A percentile compares a stretch with the other conserved stretches of the same genome.
These are phyloP conservation scores for Leucoraja ocellata DNA, from an alignment of 2,797 vertebrate genomes.

Conservation along the genomic window DNA sequence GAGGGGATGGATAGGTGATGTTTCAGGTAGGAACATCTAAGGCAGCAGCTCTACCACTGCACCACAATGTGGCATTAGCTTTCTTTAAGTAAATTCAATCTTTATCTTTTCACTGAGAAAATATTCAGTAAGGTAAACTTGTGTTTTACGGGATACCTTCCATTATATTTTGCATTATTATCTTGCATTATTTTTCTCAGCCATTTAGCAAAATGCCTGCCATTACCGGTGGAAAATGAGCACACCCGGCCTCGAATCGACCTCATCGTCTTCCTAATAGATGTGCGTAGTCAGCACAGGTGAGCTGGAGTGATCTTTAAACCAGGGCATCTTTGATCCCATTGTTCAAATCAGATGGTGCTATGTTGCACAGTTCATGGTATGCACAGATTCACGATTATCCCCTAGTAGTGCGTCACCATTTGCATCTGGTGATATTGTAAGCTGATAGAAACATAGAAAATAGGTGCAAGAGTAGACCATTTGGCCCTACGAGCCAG, in stretches of 20 bases:
- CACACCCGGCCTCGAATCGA: slow-evolving; percentile 76
- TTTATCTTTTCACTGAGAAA: background rate
- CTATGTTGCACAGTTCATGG: background rate
- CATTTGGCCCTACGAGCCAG: no score
- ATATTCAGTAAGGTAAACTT: background rate
- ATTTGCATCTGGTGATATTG: background rate
- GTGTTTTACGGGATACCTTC: no score
- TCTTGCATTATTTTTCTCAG: slow-evolving; percentile 53
- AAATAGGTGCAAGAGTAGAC: no score
- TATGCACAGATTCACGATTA: no score
- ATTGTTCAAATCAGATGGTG: background rate
- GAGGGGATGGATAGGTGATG: no score
- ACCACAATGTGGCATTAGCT: no score
- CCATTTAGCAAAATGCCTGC: slow-evolving; percentile 73
- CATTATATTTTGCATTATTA: no score
- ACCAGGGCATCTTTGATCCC: background rate
- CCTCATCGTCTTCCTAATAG: slow-evolving; percentile 78
- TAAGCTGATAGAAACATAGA: background rate
- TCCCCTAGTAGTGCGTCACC: background rate
- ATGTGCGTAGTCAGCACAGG: slow-evolving; percentile 78
- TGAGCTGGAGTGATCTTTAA: slow-evolving; percentile 48
- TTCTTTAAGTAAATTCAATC: background rate
- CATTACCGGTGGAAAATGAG: slow-evolving; percentile 66
- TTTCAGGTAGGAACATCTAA: no score
- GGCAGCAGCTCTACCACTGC: no score